Evolutionary conservation across 1,140 invertebrate genomes (phyloP).

Genomic region (Sipha flava): DNA sequence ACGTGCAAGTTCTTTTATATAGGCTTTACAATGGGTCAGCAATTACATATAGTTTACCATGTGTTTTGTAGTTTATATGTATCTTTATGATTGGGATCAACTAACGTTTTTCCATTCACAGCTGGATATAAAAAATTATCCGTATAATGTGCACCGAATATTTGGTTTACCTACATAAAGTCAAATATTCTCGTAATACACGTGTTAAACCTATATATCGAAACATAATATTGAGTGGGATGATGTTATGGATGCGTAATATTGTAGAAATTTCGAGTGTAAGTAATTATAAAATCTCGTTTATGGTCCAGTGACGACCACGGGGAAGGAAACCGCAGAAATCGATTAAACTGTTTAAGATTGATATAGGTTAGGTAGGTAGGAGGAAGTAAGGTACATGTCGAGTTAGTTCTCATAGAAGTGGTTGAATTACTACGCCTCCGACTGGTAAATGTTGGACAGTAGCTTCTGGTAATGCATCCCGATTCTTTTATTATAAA

Average conservation of each 20-base stretch:
- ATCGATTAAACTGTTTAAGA: constrained; percentile 29
- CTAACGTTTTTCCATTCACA: background rate
- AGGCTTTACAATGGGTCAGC: background rate
- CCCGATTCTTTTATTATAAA: background rate
- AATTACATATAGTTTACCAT: background rate
- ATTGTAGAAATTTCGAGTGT: background rate
- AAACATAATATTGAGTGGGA: background rate
- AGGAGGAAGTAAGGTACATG: no score
- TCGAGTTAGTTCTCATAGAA: background rate
- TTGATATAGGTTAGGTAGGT: background rate
- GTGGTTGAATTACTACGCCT: background rate
- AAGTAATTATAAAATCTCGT: constrained; percentile 1
- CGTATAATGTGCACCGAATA: background rate
- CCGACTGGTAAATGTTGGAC: background rate
- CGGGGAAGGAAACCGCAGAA: background rate
- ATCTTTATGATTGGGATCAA: background rate
- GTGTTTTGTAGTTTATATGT: background rate
- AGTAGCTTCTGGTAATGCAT: background rate
- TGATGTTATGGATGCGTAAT: background rate
- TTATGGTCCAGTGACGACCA: constrained; percentile 22
- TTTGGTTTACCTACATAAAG: no score
- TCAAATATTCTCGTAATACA: no score
- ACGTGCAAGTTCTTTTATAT: no score
- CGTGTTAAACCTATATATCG: background rate
- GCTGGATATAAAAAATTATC: background rate